Evolutionary conservation across 2,888 invertebrate species (phyloP).

Genomic region (Gortyna flavago): DNA sequence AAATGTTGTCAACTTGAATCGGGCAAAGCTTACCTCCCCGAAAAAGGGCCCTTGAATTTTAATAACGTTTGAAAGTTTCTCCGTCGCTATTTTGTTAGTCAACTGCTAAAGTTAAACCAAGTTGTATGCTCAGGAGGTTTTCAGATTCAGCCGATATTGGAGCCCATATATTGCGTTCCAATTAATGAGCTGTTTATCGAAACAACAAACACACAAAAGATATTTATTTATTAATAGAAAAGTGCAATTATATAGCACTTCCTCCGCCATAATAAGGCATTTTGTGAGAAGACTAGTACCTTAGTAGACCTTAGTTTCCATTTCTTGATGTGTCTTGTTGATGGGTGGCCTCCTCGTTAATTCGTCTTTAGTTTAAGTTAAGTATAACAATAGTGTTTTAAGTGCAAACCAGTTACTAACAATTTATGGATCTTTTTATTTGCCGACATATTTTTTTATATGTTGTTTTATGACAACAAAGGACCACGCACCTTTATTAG

Average conservation of each 20-base stretch:
- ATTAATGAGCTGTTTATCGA: not conserved
- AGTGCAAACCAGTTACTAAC: too few relatives aligned
- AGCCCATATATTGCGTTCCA: not conserved
- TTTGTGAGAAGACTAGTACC: too few relatives aligned
- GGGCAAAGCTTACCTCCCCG: slow-evolving; percentile 25
- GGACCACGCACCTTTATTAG: not conserved
- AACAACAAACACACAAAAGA: too few relatives aligned
- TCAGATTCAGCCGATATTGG: not conserved
- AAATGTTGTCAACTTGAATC: slow-evolving; percentile 24
- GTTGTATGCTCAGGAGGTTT: not conserved
- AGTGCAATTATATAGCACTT: not conserved
- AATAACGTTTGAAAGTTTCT: slow-evolving; percentile 56
- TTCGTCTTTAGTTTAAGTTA: too few relatives aligned
- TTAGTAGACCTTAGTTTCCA: too few relatives aligned
- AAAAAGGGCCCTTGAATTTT: slow-evolving; percentile 58
- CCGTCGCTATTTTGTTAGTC: slow-evolving; percentile 38
- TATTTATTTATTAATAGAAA: not conserved
- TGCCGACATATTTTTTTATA: too few relatives aligned
- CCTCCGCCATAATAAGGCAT: too few relatives aligned
- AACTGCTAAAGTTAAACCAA: slow-evolving; percentile 29
- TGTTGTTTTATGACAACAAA: not conserved
- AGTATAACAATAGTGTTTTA: too few relatives aligned
- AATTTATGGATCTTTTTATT: too few relatives aligned
- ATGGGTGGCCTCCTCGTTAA: too few relatives aligned
- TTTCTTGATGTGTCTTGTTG: too few relatives aligned